A percentile compares a stretch with the other conserved stretches of the same genome.
Conservation (phyloP, 1,140 invertebrate genomes). For the Phortica variegata region DNA sequence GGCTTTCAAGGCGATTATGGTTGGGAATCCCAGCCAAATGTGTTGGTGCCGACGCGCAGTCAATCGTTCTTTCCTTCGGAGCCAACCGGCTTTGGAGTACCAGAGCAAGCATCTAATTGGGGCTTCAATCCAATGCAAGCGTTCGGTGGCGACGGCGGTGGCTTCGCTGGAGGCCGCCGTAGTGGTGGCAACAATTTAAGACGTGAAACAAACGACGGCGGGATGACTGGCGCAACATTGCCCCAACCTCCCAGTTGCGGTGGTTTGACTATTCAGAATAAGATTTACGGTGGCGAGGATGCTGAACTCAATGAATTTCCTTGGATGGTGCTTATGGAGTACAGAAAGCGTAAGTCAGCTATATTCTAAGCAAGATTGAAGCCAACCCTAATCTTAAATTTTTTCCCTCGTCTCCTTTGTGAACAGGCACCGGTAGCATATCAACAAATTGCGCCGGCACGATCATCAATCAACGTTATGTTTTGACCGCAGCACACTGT, state of each 20-base stretch:
- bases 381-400: not conserved
- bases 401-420: not conserved
- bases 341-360: slow-evolving; percentile 51
- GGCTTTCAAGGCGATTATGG: slow-evolving; percentile 19
- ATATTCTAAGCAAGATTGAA: too few species aligned
- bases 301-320: slow-evolving; percentile 61
- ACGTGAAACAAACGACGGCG: slow-evolving; percentile 19
- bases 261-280: slow-evolving; percentile 40
- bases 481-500: slow-evolving; percentile 73
- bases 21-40: too few species aligned
- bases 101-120: slow-evolving; percentile 26
- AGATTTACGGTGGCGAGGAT: slow-evolving; percentile 51
- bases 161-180: not conserved
- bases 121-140: slow-evolving; percentile 21
- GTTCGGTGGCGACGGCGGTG: not conserved
- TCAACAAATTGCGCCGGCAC: slow-evolving; percentile 63
- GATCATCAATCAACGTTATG: slow-evolving; percentile 60
- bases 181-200: slow-evolving; percentile 1
- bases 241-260: slow-evolving; percentile 43
- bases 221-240: slow-evolving; percentile 15
- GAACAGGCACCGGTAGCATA: slow-evolving; percentile 24
- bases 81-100: not conserved
- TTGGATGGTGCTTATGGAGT: slow-evolving; percentile 67
- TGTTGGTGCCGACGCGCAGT: slow-evolving; percentile 6
- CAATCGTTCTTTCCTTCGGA: slow-evolving; percentile 18